Conservation (phyloP, 2,888 invertebrate genomes). For the Zygogramma bicolorata region DNA sequence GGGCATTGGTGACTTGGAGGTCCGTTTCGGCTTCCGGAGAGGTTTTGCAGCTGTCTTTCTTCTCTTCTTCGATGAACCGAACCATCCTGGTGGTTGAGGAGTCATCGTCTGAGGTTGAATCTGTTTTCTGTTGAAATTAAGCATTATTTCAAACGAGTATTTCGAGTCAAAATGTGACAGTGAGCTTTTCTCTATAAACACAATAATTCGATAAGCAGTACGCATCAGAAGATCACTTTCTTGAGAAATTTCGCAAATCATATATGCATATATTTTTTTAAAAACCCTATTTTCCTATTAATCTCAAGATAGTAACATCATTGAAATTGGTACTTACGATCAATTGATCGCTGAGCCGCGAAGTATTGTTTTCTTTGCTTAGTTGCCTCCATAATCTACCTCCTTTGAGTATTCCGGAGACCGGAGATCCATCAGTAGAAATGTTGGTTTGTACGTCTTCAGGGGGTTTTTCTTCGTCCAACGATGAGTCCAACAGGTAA, state of each 20-base stretch:
- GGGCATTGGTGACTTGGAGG: conserved; percentile 32
- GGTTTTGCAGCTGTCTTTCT: conserved; percentile 64
- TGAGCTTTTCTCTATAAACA: too few species aligned
- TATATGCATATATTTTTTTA: too few species aligned
- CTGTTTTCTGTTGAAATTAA: conserved; percentile 49
- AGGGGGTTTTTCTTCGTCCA: conserved; percentile 40
- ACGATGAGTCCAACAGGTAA: conserved; percentile 60
- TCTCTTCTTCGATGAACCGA: conserved; percentile 72
- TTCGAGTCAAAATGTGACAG: too few species aligned
- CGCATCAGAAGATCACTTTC: too few species aligned
- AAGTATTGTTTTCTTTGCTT: conserved; percentile 48
- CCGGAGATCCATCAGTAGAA: conserved; percentile 66
- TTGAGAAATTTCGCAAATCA: too few species aligned
- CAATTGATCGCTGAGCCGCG: conserved; percentile 31
- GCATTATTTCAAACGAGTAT: too few species aligned
- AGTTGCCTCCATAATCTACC: conserved; percentile 79
- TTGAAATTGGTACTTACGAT: conserved; percentile 31
- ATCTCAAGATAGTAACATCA: not conserved
- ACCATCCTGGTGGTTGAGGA: conserved; percentile 70
- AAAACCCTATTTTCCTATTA: too few species aligned
- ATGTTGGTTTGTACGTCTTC: conserved; percentile 25
- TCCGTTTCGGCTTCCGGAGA: conserved; percentile 57
- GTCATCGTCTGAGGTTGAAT: conserved; percentile 69
- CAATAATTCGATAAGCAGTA: too few species aligned
- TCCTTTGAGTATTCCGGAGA: conserved; percentile 83